phyloP scores from a whole-genome alignment of 2,113 vertebrate species.

The Aegithalos caudatus region DNA sequence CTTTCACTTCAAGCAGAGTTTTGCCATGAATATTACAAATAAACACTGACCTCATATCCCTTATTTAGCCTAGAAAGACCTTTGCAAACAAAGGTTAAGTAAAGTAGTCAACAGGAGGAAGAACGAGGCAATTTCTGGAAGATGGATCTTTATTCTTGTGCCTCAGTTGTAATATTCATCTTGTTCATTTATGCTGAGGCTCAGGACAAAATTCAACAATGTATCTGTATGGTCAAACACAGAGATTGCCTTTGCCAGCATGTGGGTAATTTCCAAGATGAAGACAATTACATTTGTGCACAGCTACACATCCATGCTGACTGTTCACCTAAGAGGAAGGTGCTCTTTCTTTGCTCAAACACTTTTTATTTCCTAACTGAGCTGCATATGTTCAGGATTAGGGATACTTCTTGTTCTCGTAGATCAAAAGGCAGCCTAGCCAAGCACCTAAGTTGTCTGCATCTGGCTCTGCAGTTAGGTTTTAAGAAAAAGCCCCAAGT shows the following conservation, averaged over 20 bases:
- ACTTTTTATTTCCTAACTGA: neutral
- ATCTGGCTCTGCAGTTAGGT: neutral
- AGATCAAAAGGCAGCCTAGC: neutral
- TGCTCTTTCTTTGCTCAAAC: neutral
- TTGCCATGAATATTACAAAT: neutral
- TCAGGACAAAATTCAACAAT: neutral
- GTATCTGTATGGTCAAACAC: neutral
- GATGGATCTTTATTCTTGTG: neutral
- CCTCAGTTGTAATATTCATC: neutral
- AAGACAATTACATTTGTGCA: neutral
- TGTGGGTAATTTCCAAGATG: neutral
- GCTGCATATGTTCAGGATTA: neutral
- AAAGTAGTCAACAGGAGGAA: neutral
- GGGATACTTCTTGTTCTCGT: neutral
- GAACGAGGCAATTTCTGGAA: neutral
- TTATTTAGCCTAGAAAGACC: neutral
- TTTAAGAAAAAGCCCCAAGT: neutral
- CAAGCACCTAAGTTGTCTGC: neutral
- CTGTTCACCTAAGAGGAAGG: neutral
- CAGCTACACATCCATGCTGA: neutral
- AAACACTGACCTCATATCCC: neutral
- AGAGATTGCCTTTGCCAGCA: neutral
- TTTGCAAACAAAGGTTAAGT: neutral
- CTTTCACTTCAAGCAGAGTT: neutral
- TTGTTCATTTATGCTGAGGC: neutral